Percentiles rank a stretch among this genome's conserved stretches.
phyloP scores from a whole-genome alignment of 2,797 vertebrate species.

The Phoebastria nigripes region DNA sequence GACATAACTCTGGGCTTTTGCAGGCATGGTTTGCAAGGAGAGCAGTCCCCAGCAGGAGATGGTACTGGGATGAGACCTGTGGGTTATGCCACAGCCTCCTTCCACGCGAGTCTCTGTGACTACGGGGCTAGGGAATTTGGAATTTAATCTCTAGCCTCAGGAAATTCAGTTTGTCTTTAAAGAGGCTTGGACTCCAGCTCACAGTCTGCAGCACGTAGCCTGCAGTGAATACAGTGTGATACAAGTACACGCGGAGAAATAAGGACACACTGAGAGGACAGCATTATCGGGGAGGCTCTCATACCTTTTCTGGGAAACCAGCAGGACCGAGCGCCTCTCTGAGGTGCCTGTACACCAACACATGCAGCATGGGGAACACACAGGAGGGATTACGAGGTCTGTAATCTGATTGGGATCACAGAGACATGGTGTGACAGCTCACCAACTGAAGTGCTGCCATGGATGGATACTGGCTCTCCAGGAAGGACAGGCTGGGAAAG shows the following conservation, averaged over 20 bases:
- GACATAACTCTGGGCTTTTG: background rate
- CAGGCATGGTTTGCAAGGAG: background rate
- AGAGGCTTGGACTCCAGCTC: background rate
- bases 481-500: background rate
- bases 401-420: background rate
- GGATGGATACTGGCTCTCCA: background rate
- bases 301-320: background rate
- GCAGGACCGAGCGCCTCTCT: background rate
- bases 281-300: background rate
- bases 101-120: background rate
- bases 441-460: background rate
- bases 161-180: background rate
- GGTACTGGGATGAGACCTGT: background rate
- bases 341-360: background rate
- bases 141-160: background rate
- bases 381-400: background rate
- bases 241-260: background rate
- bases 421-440: background rate
- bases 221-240: background rate
- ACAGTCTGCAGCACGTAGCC: background rate
- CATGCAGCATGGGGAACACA: background rate
- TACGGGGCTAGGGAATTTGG: background rate
- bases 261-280: background rate
- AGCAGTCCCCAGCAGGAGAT: background rate
- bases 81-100: background rate